Base-by-base conservation (phyloP, 2,888 invertebrate species). In the Leptarthrus brevirostris region DNA sequence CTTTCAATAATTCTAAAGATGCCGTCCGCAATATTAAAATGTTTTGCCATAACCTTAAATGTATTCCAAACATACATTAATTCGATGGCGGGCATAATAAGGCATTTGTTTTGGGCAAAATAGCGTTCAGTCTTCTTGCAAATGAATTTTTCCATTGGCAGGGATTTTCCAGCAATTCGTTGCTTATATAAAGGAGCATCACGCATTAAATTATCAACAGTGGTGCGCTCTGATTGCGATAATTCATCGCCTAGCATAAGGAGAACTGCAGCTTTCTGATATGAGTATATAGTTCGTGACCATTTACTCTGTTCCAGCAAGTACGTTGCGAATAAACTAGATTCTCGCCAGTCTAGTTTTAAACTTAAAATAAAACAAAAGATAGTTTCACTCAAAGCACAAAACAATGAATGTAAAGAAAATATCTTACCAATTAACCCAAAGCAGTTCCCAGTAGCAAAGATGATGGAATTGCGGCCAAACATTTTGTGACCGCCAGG, bases 141-240 rank as follows among this genome's bases (percentile, higher is more conserved):
- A 54, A 93, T 93, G 85, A 97, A 98, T 84, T 98, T 98, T 85
- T 98, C 98, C 90, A 97, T 93, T 1, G 98, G 98, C 77, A 98
- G 86, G 0, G 97, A 97, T 86, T 98, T 98, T 0, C 98, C 98
- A 30, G 97, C 97, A 72, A 98, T 94, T 74, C 94, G 89, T 81
- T 96, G 94, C 80, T 95, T 95, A 83, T 91, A 90, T 70, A 87
- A 87, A 2, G 96, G 93, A 3, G 95, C 94, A 79, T 91, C 79
- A 16, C 87, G 88, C 88, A 95, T 90, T 10, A 95, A 85, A 56
- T 87, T 86, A 64, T 89, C 86, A 64, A 93, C 87, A 54, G 88
- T 88, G 22, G 86, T 85, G 66, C 84, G 84, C 77, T 90, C 89
- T 8, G 86, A 85, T 1, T 82, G 78, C 2, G 86, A 85, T 20